Evolutionary conservation across 2,113 vertebrate genomes (phyloP).

Genomic region (Bothrops jararaca): DNA sequence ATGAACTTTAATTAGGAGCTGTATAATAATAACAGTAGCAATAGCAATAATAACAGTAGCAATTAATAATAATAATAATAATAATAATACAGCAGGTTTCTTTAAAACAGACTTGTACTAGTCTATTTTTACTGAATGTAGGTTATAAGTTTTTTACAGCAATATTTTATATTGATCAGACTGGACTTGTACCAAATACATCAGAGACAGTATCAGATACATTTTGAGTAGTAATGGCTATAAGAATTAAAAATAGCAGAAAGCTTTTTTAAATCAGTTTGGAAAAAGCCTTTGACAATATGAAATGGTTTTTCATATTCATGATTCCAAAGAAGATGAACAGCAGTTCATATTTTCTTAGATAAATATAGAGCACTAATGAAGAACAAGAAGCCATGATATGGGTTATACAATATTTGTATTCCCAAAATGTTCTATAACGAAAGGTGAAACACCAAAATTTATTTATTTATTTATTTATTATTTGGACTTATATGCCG

Average conservation of each 20-base stretch:
- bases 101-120: slow-evolving; percentile 51
- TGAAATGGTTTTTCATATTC: background rate
- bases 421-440: background rate
- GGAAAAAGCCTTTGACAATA: background rate
- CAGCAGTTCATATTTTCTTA: background rate
- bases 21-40: slow-evolving; percentile 39
- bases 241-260: background rate
- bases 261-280: background rate
- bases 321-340: background rate
- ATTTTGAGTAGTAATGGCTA: background rate
- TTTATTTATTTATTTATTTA: too few species aligned
- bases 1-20: slow-evolving; percentile 49
- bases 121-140: background rate
- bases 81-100: slow-evolving; percentile 45
- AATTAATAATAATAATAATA: too few species aligned
- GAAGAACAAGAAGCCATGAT: background rate
- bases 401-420: background rate
- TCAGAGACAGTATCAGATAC: background rate
- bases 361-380: background rate
- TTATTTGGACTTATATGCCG: too few species aligned
- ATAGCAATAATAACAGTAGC: too few species aligned
- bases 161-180: background rate
- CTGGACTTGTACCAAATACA: background rate
- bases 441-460: background rate
- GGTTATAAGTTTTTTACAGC: background rate